These are phyloP conservation scores for Rhinogobio ventralis DNA, from an alignment of 2,797 vertebrate species.

Conservation along the genomic window DNA sequence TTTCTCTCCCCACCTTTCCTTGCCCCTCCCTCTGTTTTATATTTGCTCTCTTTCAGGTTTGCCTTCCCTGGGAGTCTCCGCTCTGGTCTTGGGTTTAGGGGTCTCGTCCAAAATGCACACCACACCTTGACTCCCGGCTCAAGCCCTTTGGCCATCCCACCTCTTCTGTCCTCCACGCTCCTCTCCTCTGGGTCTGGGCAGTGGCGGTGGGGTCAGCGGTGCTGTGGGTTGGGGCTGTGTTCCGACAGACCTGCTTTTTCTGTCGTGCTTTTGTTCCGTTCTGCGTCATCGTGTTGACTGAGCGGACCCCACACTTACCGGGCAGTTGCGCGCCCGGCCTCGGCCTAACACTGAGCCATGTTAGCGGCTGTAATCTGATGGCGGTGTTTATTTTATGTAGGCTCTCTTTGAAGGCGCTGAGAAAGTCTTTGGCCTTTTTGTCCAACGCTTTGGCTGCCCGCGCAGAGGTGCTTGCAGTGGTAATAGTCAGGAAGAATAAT, in stretches of 20 bases:
- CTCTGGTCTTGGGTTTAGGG: conserved; percentile 41
- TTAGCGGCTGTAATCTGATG: conserved; percentile 85
- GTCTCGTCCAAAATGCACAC: conserved; percentile 44
- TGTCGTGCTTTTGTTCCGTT: conserved; percentile 87
- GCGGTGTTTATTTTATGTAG: conserved; percentile 87
- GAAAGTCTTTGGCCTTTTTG: conserved; percentile 88
- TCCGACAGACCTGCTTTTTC: conserved; percentile 82
- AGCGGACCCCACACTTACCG: conserved; percentile 86
- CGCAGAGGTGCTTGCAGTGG: conserved; percentile 84
- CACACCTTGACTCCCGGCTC: conserved; percentile 25
- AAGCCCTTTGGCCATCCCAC: conserved; percentile 25
- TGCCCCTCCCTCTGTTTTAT: conserved; percentile 29
- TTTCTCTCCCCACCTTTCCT: conserved; percentile 49
- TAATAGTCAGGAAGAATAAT: conserved; percentile 88
- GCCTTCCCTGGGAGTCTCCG: conserved; percentile 19
- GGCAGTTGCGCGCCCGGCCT: conserved; percentile 69
- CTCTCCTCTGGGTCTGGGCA: conserved; percentile 63
- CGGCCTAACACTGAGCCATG: conserved; percentile 77
- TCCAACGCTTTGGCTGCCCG: conserved; percentile 82
- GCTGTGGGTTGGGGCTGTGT: conserved; percentile 82
- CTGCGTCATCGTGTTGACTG: conserved; percentile 88
- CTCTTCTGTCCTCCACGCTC: conserved; percentile 18
- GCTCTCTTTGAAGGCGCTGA: conserved; percentile 83
- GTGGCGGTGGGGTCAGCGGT: conserved; percentile 70
- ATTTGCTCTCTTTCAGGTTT: conserved; percentile 46